Base-by-base conservation (phyloP, 2,113 vertebrate species). In the Irena cyanogastra region DNA sequence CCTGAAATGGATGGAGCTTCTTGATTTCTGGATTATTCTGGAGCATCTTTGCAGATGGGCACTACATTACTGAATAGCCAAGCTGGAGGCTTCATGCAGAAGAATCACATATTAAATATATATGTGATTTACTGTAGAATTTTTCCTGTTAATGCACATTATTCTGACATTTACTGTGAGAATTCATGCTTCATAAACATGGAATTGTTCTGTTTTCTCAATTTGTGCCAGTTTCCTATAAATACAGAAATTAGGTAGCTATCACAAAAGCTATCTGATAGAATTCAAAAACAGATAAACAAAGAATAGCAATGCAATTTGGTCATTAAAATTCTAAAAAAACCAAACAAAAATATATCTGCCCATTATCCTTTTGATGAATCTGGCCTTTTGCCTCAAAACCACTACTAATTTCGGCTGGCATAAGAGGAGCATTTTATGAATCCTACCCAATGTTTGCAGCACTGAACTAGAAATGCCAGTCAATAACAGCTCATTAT, bases 261-360 rank as follows among this genome's bases (percentile, higher is more conserved):
- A 97, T 97, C 96, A 92, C 69, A 56, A 97, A 97, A 98, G 97
- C 97, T 97, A 98, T 98, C 96, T 97, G 96, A 97, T 97, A 96
- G 96, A 97, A 98, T 97, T 98, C 89, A 98, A 96, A 98, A 98
- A 97, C 89, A 98, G 97, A 98, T 98, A 97, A 98, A 98, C 97
- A 98, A 98, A 97, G 96, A 97, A 97, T 97, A 97, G 97, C 83
- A 97, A 95, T 97, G 97, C 96, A 96, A 97, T 98, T 98, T 70
- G 37, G 95, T 97, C 97, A 98, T 98, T 98, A 98, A 97, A 97
- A 98, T 97, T 96, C 80, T 63, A 42, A 64, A 90, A 90, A 82
- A 66, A 90, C 1, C 90, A 97, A 95, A 60, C 87, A 95, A 97
- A 98, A 98, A 98, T 98, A 95, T 98, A 97, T 98, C 97, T 98